phyloP scores from a whole-genome alignment of 2,797 vertebrate genomes.

The Enteromius thamalakanensis region DNA sequence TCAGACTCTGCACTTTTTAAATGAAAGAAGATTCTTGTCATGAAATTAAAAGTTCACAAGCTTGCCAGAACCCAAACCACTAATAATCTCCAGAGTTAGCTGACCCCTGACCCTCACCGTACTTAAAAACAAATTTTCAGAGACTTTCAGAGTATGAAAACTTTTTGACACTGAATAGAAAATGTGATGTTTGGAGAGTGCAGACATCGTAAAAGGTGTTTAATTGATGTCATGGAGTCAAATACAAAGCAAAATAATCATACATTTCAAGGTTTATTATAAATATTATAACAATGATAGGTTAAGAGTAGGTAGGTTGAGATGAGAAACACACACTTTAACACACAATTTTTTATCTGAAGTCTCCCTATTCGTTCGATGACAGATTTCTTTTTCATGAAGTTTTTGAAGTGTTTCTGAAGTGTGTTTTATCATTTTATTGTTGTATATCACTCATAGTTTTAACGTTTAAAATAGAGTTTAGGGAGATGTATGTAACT shows the following conservation, averaged over 20 bases:
- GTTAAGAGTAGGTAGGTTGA: too few relatives aligned
- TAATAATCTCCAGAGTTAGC: not conserved
- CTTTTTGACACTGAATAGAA: not conserved
- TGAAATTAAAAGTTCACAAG: not conserved
- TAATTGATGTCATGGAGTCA: constrained; percentile 19
- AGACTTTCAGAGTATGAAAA: constrained; percentile 12
- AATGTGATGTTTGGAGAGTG: not conserved
- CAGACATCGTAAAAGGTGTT: not conserved
- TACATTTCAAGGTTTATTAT: not conserved
- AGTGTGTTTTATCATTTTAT: too few relatives aligned
- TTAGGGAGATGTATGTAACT: too few relatives aligned
- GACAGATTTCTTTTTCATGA: too few relatives aligned
- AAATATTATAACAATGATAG: constrained; percentile 3
- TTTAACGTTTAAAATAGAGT: too few relatives aligned
- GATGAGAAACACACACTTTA: too few relatives aligned
- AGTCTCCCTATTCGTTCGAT: too few relatives aligned
- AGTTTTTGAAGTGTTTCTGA: too few relatives aligned
- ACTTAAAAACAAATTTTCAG: not conserved
- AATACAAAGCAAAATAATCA: constrained; percentile 16
- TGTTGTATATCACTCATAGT: too few relatives aligned
- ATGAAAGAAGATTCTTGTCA: not conserved
- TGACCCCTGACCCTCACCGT: not conserved
- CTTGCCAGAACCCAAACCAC: constrained; percentile 1
- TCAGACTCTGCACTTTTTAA: not conserved
- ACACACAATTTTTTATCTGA: too few relatives aligned